Evolutionary conservation across 2,113 vertebrate genomes (phyloP), one percentile per base, ranked within the genome.

Genomic region (Rhynchopsitta pachyrhyncha): DNA sequence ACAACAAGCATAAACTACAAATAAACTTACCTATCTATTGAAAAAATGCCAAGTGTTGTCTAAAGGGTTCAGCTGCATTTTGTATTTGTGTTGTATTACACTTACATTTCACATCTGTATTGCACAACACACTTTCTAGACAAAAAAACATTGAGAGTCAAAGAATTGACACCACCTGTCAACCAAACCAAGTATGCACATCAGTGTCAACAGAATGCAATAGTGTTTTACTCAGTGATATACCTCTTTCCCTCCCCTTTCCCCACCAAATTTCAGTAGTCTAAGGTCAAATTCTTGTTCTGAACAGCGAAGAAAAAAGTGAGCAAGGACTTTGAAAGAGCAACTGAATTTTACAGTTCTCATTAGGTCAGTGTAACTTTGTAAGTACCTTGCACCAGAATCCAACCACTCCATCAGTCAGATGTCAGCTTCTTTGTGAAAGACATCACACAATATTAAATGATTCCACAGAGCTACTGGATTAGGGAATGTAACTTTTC

Each of bases 151-250:
- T 2, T 4, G 7, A 42, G 3, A 77, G 14, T 57, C 27, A 69
- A 74, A 87, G 42, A 60, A 47, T 0, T 70, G 41, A 35, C 44
- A 20, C 13, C 10, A 9, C 3, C 2, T 17, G 12, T 41, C 64
- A 68, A 64, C 63, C 25, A 59, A 62, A 50, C 31, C 37, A 76
- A 86, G 33, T 7, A 23, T 4, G 18, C 10, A 16, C 73, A 47
- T 33, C 60, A 47, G 35, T n/a, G 35, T 44, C 0, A 2, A 53
- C 12, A 62, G 27, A 16, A 73, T 0, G 0, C 19, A 31, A 19
- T 17, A 71, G 28, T 60, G 44, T 13, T 77, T 42, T n/a, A n/a
- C 22, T 68, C 63, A 28, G 27, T 10, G 19, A 63, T 22, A 31
- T 4, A 33, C 4, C 25, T 39, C 29, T 44, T 66, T 46, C 11